phyloP scores from a whole-genome alignment of 1,140 invertebrate genomes.

The Aplysia californica region DNA sequence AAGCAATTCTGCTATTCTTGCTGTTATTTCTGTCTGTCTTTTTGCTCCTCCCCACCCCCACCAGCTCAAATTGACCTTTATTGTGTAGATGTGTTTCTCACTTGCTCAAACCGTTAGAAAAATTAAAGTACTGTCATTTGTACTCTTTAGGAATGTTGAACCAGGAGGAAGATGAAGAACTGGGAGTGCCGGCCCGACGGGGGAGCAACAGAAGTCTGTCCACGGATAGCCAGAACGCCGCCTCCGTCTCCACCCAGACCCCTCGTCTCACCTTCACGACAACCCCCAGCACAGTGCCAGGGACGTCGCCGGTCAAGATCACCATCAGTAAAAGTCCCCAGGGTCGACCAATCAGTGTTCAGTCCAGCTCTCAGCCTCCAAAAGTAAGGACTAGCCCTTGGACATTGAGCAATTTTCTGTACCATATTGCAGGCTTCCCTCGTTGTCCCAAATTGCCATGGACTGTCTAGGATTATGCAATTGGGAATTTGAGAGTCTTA shows the following conservation, averaged over 20 bases:
- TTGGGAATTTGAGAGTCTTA: too few relatives aligned
- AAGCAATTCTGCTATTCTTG: too few relatives aligned
- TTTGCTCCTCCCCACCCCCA: too few relatives aligned
- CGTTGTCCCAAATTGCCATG: too few relatives aligned
- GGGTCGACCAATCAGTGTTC: constrained; percentile 45
- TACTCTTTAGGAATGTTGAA: constrained; percentile 49
- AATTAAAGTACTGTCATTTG: too few relatives aligned
- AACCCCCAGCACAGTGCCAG: constrained; percentile 41
- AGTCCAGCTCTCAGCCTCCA: constrained; percentile 53
- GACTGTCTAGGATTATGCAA: too few relatives aligned
- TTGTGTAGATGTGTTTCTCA: too few relatives aligned
- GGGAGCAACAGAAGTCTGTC: constrained; percentile 54
- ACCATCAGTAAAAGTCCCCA: constrained; percentile 64
- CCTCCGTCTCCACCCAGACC: constrained; percentile 50
- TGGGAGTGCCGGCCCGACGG: constrained; percentile 34
- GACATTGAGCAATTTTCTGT: too few relatives aligned
- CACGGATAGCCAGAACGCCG: constrained; percentile 50
- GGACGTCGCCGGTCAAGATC: constrained; percentile 62
- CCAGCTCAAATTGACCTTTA: too few relatives aligned
- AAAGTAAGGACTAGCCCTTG: too few relatives aligned
- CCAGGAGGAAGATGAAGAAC: constrained; percentile 56
- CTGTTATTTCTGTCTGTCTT: too few relatives aligned
- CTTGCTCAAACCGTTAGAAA: too few relatives aligned
- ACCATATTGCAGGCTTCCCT: not conserved
- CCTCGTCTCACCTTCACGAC: constrained; percentile 49